Percentiles rank a stretch among this genome's conserved stretches.
phyloP scores from a whole-genome alignment of 2,113 vertebrate species.

The Isichthys henryi region DNA sequence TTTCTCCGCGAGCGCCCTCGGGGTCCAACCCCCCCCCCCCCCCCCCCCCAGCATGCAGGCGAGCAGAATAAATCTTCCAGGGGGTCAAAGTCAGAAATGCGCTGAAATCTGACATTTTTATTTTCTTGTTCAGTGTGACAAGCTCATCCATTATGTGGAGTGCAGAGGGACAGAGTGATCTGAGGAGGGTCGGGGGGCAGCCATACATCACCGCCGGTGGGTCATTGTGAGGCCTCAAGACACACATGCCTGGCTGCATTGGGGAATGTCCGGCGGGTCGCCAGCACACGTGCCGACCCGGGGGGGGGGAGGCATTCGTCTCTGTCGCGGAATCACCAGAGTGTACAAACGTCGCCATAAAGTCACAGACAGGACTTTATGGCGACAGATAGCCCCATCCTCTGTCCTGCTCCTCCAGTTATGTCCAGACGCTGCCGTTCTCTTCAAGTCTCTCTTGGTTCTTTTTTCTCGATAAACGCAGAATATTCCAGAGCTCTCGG shows the following conservation, averaged over 20 bases:
- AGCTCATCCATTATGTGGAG: constrained; percentile 1
- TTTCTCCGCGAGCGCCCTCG: not conserved
- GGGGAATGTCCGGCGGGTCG: constrained; percentile 35
- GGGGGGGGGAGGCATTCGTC: constrained; percentile 32
- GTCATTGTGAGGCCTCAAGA: constrained; percentile 24
- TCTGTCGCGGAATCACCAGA: constrained; percentile 32
- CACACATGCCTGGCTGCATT: constrained; percentile 22
- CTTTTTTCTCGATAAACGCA: constrained; percentile 1
- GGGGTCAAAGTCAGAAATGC: constrained; percentile 11
- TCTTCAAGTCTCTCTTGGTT: constrained; percentile 15
- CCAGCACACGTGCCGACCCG: constrained; percentile 33
- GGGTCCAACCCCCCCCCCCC: not conserved
- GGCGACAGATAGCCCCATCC: not conserved
- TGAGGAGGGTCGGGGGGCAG: not conserved
- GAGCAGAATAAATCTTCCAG: not conserved
- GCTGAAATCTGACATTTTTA: constrained; percentile 4
- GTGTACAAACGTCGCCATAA: constrained; percentile 17
- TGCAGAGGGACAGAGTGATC: not conserved
- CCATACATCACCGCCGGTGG: constrained; percentile 51
- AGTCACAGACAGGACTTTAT: constrained; percentile 12
- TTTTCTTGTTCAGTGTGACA: constrained; percentile 5
- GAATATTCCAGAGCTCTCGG: not conserved
- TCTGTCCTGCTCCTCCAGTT: constrained; percentile 10
- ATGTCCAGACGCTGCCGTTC: constrained; percentile 22
- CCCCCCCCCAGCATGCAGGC: not conserved